phyloP scores from a whole-genome alignment of 1,140 invertebrate genomes.

The Akabosia matsudoensis region DNA sequence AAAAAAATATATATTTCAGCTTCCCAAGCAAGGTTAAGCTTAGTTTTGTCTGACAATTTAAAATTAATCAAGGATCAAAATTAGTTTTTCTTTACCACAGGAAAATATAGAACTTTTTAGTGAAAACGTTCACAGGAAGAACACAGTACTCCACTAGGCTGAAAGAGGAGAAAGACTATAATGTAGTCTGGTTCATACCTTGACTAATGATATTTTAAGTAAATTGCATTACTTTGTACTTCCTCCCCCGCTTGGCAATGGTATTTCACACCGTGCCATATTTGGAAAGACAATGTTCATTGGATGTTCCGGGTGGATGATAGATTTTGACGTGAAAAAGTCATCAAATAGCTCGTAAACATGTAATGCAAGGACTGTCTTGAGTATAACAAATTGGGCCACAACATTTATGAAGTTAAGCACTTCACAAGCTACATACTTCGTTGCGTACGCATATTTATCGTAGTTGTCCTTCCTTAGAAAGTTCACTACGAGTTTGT shows the following conservation, averaged over 20 bases:
- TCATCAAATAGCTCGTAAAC: conserved; percentile 80
- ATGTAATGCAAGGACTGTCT: conserved; percentile 77
- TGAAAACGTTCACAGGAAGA: conserved; percentile 70
- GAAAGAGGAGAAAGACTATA: conserved; percentile 78
- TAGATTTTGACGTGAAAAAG: conserved; percentile 69
- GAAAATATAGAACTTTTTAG: conserved; percentile 76
- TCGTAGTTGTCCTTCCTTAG: conserved; percentile 13
- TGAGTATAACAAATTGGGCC: conserved; percentile 74
- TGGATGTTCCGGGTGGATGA: conserved; percentile 66
- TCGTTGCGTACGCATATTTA: conserved; percentile 59
- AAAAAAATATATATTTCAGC: conserved; percentile 59
- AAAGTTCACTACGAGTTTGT: neutral
- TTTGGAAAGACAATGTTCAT: conserved; percentile 54
- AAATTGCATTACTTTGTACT: too few species aligned
- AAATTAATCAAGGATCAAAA: too few species aligned
- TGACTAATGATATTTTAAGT: too few species aligned
- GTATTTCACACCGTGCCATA: conserved; percentile 30
- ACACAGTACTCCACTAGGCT: conserved; percentile 61
- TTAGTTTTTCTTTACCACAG: conserved; percentile 58
- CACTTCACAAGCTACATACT: conserved; percentile 80
- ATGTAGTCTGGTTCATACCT: too few species aligned
- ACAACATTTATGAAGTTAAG: conserved; percentile 57
- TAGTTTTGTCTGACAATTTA: too few species aligned
- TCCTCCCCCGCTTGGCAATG: conserved; percentile 52
- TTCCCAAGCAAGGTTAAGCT: too few species aligned